These are phyloP conservation scores for Dorcus hopei DNA, from an alignment of 2,888 invertebrate species.

Conservation along the genomic window DNA sequence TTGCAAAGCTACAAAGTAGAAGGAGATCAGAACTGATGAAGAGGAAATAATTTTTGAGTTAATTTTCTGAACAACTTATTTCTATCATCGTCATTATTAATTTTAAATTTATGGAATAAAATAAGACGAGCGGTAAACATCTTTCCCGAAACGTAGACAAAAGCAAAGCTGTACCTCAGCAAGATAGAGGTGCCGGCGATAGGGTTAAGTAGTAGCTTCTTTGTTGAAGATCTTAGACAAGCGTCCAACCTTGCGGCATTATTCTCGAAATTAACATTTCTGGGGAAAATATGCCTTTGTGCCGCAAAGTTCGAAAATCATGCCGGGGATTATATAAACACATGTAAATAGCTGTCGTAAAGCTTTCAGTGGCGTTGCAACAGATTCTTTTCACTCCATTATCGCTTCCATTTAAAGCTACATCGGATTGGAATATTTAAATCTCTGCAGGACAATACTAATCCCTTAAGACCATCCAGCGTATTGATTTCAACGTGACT, in stretches of 20 bases:
- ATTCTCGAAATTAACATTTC: slow-evolving; percentile 4
- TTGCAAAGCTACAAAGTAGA: too few species aligned
- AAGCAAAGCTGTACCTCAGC: slow-evolving; percentile 4
- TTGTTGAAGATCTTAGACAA: neutral
- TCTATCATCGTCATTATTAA: neutral
- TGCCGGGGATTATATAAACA: slow-evolving; percentile 5
- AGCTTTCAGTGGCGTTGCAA: neutral
- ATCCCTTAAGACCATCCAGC: too few species aligned
- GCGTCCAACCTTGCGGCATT: neutral
- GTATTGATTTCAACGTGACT: too few species aligned
- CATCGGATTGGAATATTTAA: too few species aligned
- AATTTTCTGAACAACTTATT: slow-evolving; percentile 5
- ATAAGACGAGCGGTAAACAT: neutral
- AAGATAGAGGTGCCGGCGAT: slow-evolving; percentile 1
- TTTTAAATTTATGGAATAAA: neutral
- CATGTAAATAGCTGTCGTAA: slow-evolving; percentile 8
- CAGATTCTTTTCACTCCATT: too few species aligned
- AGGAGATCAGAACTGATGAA: too few species aligned
- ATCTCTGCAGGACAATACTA: too few species aligned
- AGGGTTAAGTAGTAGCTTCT: slow-evolving; percentile 2
- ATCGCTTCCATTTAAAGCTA: too few species aligned
- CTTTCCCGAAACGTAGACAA: neutral
- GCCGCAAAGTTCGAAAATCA: slow-evolving; percentile 1
- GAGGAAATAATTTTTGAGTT: too few species aligned
- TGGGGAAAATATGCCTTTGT: slow-evolving; percentile 4